Base-by-base conservation (phyloP, 2,797 vertebrate genomes). In the Gallinago nigripennis region DNA sequence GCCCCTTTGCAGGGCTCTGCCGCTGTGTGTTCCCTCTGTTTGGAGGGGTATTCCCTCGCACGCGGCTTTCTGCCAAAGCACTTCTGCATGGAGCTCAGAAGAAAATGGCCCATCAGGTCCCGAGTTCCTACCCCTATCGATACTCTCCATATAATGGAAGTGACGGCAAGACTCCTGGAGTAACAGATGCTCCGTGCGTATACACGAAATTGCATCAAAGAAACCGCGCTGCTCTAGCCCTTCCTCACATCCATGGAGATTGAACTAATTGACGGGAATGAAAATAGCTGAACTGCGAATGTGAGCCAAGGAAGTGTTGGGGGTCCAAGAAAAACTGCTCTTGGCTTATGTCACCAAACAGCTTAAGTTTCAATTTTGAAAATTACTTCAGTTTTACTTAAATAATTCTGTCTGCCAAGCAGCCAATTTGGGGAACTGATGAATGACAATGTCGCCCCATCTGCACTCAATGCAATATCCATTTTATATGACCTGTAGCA, bases 281-380 rank as follows among this genome's bases (percentile, higher is more conserved):
- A 88, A 94, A 97, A 97, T 80, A 95, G 91, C 61, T 33, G 76
- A 97, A 76, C 91, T 63, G 86, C 1, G 60, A 69, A 82, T 63
- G 89, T 56, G 88, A 58, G 94, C 97, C 97, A 97, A 97, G 94
- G 95, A 96, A 97, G 88, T 97, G 94, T 75, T 96, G 96, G 93
- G 96, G 94, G 95, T 92, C 96, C 92, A 95, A 96, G 97, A 96
- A 95, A 97, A 97, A 95, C 25, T 64, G 82, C 81, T 48, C 78
- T 97, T 98, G 97, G 95, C 96, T 97, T 92, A 75, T 71, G 92
- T 35, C 88, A 81, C 94, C 90, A 76, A 96, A 93, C 79, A 95
- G 96, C 95, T 98, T 97, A 97, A 96, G 84, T 98, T 98, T 96
- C 96, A 91, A 96, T 97, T 97, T 96, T 89, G 95, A 96, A 97